Evolutionary conservation across 1,140 invertebrate genomes (phyloP), one percentile per base, ranked within the genome.

Genomic region (Penaeus japonicus): DNA sequence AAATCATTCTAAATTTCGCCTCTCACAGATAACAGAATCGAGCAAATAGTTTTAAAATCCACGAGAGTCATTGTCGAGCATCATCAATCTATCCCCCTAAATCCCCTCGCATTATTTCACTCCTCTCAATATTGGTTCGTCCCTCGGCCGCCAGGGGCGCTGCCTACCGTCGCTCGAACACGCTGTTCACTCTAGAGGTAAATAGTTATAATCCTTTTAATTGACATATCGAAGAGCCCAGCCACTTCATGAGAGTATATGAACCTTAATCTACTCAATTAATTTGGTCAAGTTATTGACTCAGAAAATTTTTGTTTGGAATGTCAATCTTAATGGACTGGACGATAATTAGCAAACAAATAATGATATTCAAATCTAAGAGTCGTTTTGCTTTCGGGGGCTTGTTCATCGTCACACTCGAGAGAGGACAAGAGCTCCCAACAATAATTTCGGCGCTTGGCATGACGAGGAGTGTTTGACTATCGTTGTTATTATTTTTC

Each of bases 1-100:
- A 55, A 83, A 88, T 87, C 85, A 87, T 78, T 59, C 54, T 62
- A 54, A 47, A 79, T 59, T 84, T 84, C 82, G n/a, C 12, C 59
- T 53, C 83, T 47, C 85, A 39, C 85, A 87, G 75, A 70, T 79
- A 79, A 70, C 70, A 79, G 54, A 54, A 65, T n/a, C 70, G 70
- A 77, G 78, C 70, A 88, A 88, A 83, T 88, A 88, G 86, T 88
- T 88, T 88, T 88, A 83, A 88, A 88, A 88, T 88, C 86, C 86
- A 55, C 54, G 20, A 35, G 59, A 88, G 86, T 83, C 86, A 88
- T 88, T 88, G 86, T 88, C 65, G 65, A 39, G 53, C 80, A 88
- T 88, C 86, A 88, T 88, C 86, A 88, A 88, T 88, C 86, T 88
- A 83, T 82, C 80, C 86, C 53, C 86, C 86, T 77, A 88, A 84